Percentiles rank a stretch among this genome's conserved stretches.
Conservation (phyloP, 1,140 invertebrate species). For the Callitettix versicolor region DNA sequence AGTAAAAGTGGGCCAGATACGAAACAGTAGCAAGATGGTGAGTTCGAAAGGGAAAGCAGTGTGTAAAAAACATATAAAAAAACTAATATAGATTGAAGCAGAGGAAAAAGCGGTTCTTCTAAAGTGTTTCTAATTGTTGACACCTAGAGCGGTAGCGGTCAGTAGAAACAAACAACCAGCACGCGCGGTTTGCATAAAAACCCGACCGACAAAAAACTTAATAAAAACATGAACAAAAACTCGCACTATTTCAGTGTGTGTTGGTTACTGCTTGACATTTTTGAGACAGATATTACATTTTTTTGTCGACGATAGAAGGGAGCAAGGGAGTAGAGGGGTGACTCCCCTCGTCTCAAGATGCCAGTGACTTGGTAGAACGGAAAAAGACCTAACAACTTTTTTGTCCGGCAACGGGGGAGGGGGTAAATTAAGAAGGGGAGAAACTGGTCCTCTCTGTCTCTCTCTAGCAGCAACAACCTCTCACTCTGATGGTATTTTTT, state of each 20-base stretch:
- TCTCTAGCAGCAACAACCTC: neutral
- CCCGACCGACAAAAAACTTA: neutral
- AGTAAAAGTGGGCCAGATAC: neutral
- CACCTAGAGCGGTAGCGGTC: neutral
- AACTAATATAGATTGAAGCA: neutral
- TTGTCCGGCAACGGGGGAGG: constrained; percentile 5
- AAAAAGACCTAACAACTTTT: constrained; percentile 13
- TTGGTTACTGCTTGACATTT: constrained; percentile 10
- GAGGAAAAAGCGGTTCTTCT: neutral
- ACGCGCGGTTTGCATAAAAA: constrained; percentile 5
- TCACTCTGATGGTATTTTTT: constrained; percentile 14
- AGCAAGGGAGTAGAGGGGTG: constrained; percentile 1
- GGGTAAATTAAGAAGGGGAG: neutral
- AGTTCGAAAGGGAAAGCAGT: neutral
- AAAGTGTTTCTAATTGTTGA: constrained; percentile 5
- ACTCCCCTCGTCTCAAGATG: neutral
- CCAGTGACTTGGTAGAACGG: constrained; percentile 7
- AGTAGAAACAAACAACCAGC: constrained; percentile 7
- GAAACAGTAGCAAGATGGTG: constrained; percentile 2
- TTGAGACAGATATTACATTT: constrained; percentile 16
- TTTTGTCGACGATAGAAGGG: neutral
- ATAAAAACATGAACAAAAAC: constrained; percentile 12
- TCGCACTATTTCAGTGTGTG: constrained; percentile 5
- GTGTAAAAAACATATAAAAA: constrained; percentile 4
- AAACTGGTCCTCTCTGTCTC: constrained; percentile 7